Conservation (phyloP, 2,113 vertebrate genomes). For the Melanerpes formicivorus region DNA sequence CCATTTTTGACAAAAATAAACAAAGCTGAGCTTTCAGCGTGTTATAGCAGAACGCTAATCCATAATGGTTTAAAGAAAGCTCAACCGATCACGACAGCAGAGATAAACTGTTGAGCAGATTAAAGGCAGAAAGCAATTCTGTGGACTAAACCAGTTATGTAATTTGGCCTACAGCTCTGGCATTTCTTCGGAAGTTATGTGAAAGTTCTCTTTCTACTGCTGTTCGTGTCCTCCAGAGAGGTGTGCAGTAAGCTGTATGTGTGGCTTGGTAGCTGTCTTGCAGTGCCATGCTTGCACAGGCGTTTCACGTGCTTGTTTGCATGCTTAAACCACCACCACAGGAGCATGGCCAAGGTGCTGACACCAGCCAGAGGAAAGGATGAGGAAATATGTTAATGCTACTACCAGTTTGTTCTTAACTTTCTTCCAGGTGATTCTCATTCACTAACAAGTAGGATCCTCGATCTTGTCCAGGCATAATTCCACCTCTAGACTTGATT, state of each 20-base stretch:
- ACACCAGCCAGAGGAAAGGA: background rate
- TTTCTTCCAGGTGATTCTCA: background rate
- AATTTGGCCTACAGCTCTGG: conserved; percentile 42
- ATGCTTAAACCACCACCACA: background rate
- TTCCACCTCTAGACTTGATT: background rate
- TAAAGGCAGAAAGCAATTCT: conserved; percentile 68
- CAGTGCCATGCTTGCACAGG: rapidly evolving
- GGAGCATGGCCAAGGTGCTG: background rate
- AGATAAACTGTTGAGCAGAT: conserved; percentile 73
- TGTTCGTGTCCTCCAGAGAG: background rate
- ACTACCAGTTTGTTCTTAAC: background rate
- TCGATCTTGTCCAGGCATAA: background rate
- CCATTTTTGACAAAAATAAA: conserved; percentile 66
- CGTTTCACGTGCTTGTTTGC: background rate
- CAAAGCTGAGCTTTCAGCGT: conserved; percentile 51
- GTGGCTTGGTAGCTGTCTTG: background rate
- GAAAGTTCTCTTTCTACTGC: background rate
- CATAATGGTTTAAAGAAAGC: conserved; percentile 59
- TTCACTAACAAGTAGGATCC: background rate
- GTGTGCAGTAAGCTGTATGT: background rate
- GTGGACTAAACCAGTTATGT: conserved; percentile 51
- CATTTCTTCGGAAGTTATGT: conserved; percentile 7
- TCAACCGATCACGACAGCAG: conserved; percentile 34
- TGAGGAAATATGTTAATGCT: background rate
- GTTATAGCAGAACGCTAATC: conserved; percentile 62